phyloP scores from a whole-genome alignment of 30 jellyfish, hydroid and myxozoan species.

The Sanderia malayensis region DNA sequence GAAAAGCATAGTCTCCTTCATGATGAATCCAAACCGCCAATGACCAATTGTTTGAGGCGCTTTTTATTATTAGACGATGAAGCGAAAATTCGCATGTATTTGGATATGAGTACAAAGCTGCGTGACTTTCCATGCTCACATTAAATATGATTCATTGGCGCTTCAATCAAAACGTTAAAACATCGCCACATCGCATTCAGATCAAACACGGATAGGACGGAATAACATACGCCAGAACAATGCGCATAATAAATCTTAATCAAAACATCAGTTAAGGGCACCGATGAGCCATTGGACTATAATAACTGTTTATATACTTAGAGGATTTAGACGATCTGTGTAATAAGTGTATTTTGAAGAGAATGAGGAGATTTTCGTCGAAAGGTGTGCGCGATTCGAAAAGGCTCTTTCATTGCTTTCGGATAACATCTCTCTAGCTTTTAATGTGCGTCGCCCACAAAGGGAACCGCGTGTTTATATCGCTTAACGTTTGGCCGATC shows the following conservation, averaged over 20 bases:
- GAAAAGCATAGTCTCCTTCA: conserved; percentile 1
- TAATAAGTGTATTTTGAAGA: conserved; percentile 52
- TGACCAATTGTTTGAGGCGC: conserved; percentile 38
- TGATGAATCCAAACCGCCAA: conserved; percentile 23
- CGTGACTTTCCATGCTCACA: conserved; percentile 20
- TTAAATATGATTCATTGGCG: conserved; percentile 65
- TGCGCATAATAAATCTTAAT: conserved; percentile 63
- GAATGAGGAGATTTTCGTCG: conserved; percentile 31
- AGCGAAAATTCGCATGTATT: conserved; percentile 60
- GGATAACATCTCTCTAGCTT: conserved; percentile 53
- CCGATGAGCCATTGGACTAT: conserved; percentile 61
- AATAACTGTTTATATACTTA: conserved; percentile 73
- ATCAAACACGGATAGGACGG: conserved; percentile 51
- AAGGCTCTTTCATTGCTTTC: conserved; percentile 51
- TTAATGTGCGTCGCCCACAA: conserved; percentile 42
- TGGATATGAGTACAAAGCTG: conserved; percentile 47
- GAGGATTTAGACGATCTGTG: conserved; percentile 65
- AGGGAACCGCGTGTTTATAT: conserved; percentile 42
- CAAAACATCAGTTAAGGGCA: conserved; percentile 58
- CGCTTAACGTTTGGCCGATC: conserved; percentile 37
- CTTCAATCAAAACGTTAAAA: conserved; percentile 59
- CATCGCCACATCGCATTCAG: conserved; percentile 41
- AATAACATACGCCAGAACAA: conserved; percentile 42
- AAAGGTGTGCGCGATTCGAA: conserved; percentile 55
- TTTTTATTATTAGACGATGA: not conserved